These are phyloP conservation scores for Rhegmatorhina hoffmannsi DNA, from an alignment of 2,113 vertebrate genomes.

Conservation along the genomic window DNA sequence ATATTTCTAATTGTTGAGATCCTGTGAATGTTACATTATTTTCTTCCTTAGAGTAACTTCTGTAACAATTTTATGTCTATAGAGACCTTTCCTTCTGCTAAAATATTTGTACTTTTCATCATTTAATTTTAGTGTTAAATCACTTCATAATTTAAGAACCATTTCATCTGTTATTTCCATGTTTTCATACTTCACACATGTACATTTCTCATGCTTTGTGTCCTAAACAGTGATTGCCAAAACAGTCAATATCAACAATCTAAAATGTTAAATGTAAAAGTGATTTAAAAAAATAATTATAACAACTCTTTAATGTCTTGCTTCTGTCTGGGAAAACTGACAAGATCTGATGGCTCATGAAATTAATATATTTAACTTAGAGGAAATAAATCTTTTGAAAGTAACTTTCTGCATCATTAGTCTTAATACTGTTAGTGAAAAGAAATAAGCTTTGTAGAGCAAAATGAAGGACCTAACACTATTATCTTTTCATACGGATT, in stretches of 20 bases:
- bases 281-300: background rate
- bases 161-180: background rate
- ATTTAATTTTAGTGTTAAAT: background rate
- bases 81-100: conserved; percentile 1
- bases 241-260: background rate
- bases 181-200: background rate
- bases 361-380: background rate
- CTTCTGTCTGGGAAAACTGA: background rate
- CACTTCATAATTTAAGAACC: background rate
- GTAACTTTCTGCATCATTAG: background rate
- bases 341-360: background rate
- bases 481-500: background rate
- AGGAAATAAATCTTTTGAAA: background rate
- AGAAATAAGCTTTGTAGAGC: background rate
- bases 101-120: conserved; percentile 32
- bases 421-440: background rate
- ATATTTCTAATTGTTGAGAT: background rate
- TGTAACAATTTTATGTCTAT: background rate
- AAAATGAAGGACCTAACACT: background rate
- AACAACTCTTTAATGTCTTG: background rate
- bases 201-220: background rate
- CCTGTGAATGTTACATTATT: background rate
- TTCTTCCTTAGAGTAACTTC: background rate
- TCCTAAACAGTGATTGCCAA: background rate
- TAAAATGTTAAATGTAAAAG: background rate